Percentiles rank a stretch among this genome's conserved stretches.
These are phyloP conservation scores for Epizoanthus rinbou DNA, from an alignment of 92 coral and sea anemone species.

Conservation along the genomic window DNA sequence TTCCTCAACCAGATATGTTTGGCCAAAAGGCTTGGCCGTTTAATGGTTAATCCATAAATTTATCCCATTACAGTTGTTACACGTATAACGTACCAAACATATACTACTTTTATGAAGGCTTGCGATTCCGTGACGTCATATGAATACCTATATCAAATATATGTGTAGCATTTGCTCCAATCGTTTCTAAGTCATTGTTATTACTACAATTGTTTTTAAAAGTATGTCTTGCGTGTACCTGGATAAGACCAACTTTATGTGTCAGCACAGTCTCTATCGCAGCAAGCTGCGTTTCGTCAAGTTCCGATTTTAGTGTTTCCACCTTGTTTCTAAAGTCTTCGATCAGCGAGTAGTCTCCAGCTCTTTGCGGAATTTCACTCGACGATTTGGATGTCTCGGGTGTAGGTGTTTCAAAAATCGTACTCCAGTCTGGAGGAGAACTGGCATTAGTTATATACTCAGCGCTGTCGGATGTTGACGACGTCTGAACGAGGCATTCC, in stretches of 20 bases:
- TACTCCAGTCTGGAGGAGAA: slow-evolving; percentile 70
- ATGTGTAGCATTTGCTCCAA: too few species aligned
- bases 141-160: too few species aligned
- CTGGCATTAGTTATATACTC: slow-evolving; percentile 52
- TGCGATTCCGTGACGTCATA: too few species aligned
- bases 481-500: not conserved
- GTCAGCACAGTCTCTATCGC: slow-evolving; percentile 71
- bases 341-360: slow-evolving; percentile 24
- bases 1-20: too few species aligned
- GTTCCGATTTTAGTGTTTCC: slow-evolving; percentile 16
- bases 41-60: too few species aligned
- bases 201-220: too few species aligned
- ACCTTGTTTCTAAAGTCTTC: slow-evolving; percentile 45
- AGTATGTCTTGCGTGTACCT: slow-evolving; percentile 41
- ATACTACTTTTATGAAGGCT: too few species aligned
- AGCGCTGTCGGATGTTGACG: slow-evolving; percentile 44
- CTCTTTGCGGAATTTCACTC: not conserved
- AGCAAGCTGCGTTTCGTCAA: slow-evolving; percentile 72
- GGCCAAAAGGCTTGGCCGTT: too few species aligned
- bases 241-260: slow-evolving; percentile 70
- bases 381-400: not conserved
- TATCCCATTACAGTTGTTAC: too few species aligned
- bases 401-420: slow-evolving; percentile 44
- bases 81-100: too few species aligned
- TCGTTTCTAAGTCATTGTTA: too few species aligned